Percentiles rank a stretch among this genome's conserved stretches.
Evolutionary conservation across 2,797 vertebrate genomes (phyloP).

Genomic region (Buceros bicornis): DNA sequence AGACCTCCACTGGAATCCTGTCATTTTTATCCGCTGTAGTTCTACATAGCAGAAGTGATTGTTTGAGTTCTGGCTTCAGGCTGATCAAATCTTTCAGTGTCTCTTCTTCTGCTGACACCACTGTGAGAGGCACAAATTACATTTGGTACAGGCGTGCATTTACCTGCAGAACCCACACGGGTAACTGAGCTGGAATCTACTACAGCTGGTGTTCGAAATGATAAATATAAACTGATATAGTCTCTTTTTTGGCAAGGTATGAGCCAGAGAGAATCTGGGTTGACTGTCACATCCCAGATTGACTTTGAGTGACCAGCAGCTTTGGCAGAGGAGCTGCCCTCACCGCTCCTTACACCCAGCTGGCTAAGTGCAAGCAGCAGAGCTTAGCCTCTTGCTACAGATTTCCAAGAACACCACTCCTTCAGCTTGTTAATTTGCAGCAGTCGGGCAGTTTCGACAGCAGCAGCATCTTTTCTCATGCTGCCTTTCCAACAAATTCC

Average conservation of each 20-base stretch:
- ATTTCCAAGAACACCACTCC: slow-evolving; percentile 4
- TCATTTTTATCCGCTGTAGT: background rate
- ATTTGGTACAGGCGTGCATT: background rate
- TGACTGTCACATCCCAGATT: background rate
- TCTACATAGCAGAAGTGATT: background rate
- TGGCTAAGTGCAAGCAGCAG: background rate
- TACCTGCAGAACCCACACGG: background rate
- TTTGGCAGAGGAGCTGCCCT: background rate
- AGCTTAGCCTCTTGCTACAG: background rate
- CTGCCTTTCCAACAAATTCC: background rate
- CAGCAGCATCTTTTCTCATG: background rate
- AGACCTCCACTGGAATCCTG: background rate
- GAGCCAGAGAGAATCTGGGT: background rate
- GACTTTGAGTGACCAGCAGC: background rate
- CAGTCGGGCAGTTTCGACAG: background rate
- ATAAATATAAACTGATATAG: background rate
- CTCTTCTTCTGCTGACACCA: background rate
- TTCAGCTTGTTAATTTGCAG: background rate
- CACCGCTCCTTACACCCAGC: background rate
- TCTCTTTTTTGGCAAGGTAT: background rate
- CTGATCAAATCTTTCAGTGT: background rate
- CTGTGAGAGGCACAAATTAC: background rate
- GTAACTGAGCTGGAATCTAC: background rate
- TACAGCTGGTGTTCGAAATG: background rate
- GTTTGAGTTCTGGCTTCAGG: background rate